Percentiles rank a stretch among this genome's conserved stretches.
phyloP scores from a whole-genome alignment of 2,888 invertebrate genomes.

The Heliothis peltigera region DNA sequence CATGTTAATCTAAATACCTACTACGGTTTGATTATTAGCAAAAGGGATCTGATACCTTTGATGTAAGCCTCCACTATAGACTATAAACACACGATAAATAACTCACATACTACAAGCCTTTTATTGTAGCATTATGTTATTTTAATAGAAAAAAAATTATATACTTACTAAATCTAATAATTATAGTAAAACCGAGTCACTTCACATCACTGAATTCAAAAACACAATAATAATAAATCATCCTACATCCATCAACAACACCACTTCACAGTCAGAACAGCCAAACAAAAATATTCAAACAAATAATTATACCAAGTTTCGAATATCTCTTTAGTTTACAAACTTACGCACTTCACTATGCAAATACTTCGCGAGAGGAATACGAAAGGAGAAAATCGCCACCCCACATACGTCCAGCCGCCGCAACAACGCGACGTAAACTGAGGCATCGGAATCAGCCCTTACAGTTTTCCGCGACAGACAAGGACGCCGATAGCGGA shows the following conservation, averaged over 20 bases:
- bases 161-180: slow-evolving; percentile 54
- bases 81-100: too few relatives aligned
- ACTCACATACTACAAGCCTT: too few relatives aligned
- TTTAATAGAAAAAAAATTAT: not conserved
- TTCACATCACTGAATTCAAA: slow-evolving; percentile 54
- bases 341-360: slow-evolving; percentile 69
- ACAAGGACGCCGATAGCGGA: slow-evolving; percentile 67
- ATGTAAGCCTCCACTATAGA: too few relatives aligned
- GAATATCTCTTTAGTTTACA: slow-evolving; percentile 59
- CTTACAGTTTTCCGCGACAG: slow-evolving; percentile 82
- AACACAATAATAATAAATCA: slow-evolving; percentile 47
- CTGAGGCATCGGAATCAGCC: slow-evolving; percentile 80
- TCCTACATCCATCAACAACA: slow-evolving; percentile 38
- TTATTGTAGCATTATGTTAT: too few relatives aligned
- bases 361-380: slow-evolving; percentile 65
- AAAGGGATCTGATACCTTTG: too few relatives aligned
- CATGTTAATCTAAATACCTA: too few relatives aligned
- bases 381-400: slow-evolving; percentile 60
- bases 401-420: slow-evolving; percentile 67
- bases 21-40: too few relatives aligned
- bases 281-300: slow-evolving; percentile 25
- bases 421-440: slow-evolving; percentile 79
- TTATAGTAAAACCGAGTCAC: slow-evolving; percentile 48
- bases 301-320: slow-evolving; percentile 44
- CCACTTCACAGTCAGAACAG: slow-evolving; percentile 45